Base-by-base conservation (phyloP, 2,113 vertebrate species). In the Otolemur garnettii region DNA sequence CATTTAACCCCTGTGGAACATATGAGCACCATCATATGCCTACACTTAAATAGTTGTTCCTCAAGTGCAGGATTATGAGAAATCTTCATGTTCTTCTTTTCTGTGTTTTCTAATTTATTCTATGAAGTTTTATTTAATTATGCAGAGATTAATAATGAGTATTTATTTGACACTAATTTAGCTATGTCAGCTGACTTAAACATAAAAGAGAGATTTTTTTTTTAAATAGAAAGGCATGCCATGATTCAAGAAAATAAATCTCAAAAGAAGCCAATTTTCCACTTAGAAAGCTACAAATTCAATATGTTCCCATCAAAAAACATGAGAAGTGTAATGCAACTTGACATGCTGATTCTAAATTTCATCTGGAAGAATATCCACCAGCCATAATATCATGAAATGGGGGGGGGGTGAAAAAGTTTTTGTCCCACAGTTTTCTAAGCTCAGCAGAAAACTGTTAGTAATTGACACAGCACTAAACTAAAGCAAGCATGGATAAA, bases 261-360 rank as follows among this genome's bases (percentile, higher is more conserved):
- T 87, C 72, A 90, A 93, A 95, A 91, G 69, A 68, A 94, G 19
- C 45, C n/a, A 92, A 78, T 93, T 94, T 62, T 91, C 50, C 38
- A 79, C 18, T 81, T 80, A 80, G 11, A 77, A 84, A 92, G 55
- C 59, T 94, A 87, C 77, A 80, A 93, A 87, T 87, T 80, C 53
- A 94, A 85, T 94, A 80, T 81, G 57, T 66, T 88, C 78, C 71
- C 24, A 88, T 66, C 14, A 72, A 88, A 93, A 93, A 66, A 11
- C 62, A 84, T 33, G 35, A 55, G 11, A 62, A n/a, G 0, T 86
- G 11, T 96, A 96, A 94, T 82, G 24, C 72, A 95, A 95, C 82
- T 35, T 95, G 91, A 96, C 42, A 53, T 88, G n/a, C 69, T 88
- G n/a, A 81, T 60, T 91, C 24, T 85, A 88, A 94, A 78, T 92